Evolutionary conservation across 1,140 invertebrate genomes (phyloP), one percentile per base, ranked within the genome.

Genomic region (Dufourea novaeangliae): DNA sequence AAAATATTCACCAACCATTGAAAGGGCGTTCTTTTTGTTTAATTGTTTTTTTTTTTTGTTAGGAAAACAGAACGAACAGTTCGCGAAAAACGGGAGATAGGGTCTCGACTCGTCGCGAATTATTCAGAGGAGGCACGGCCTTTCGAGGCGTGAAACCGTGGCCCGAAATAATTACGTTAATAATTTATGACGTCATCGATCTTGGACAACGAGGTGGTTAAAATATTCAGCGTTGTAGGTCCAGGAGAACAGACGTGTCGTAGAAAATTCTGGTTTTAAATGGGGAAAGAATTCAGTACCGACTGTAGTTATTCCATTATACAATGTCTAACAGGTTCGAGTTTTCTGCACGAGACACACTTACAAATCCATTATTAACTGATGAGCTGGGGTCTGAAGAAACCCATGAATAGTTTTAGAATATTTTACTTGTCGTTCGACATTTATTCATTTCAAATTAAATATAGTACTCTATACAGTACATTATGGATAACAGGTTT

Each of bases 171-270:
- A 74, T 56, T 62, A 66, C 34, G 29, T 66, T 64, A 50, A 74
- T 74, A 74, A 66, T 74, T 74, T 66, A 74, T 39, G n/a, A 12
- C 20, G 7, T 64, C 59, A 22, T 64, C 61, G 61, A 64, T 73
- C 10, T 25, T 39, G 39, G 4, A 1, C 10, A 7, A 34, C 22
- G 37, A 32, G 32, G 2, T 29, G 44, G 17, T 6, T 54, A 34
- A 73, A 64, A 66, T 64, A 73, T 73, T 66, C 25, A 66, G 37
- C 22, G 11, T 25, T 2, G n/a, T n/a, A 1, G 12, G 2, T 1
- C 46, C 6, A 64, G 32, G 17, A 25, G 37, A 17, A n/a, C 7
- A 22, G 14, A 20, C 6, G 46, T 37, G 34, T 8, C n/a, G n/a
- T 50, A 50, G 46, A n/a, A 20, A n/a, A n/a, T n/a, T 50, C 20